Evolutionary conservation across 2,113 vertebrate genomes (phyloP).

Genomic region (Cichladusa arquata): DNA sequence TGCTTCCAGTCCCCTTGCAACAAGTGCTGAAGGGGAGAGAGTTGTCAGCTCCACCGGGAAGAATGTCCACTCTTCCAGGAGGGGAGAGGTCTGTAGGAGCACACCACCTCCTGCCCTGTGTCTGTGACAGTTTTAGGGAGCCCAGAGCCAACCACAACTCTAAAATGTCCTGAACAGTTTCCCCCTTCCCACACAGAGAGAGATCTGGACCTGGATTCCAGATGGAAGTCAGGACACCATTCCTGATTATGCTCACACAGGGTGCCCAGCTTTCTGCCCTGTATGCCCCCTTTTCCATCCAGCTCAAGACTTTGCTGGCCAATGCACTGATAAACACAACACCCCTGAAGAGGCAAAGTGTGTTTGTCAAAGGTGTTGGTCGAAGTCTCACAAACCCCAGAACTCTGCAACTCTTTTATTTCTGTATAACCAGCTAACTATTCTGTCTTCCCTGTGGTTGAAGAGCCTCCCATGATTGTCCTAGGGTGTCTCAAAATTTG

Average conservation of each 20-base stretch:
- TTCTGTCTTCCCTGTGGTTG: not conserved
- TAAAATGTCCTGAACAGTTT: not conserved
- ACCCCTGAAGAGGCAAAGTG: not conserved
- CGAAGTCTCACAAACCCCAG: fast-evolving
- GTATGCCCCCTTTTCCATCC: not conserved
- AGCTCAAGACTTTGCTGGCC: not conserved
- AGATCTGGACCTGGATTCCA: not conserved
- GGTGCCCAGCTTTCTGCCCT: not conserved
- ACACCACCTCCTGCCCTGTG: not conserved
- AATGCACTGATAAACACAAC: not conserved
- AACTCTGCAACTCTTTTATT: not conserved
- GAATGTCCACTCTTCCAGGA: not conserved
- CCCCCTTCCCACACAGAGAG: fast-evolving
- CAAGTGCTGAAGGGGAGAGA: not conserved
- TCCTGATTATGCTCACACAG: not conserved
- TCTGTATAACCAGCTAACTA: not conserved
- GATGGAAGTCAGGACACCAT: not conserved
- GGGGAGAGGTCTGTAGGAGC: not conserved
- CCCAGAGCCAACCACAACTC: not conserved
- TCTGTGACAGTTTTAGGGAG: not conserved
- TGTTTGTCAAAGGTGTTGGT: fast-evolving
- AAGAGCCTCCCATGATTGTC: not conserved
- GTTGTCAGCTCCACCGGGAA: not conserved
- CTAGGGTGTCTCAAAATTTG: not conserved
- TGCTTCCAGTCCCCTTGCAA: not conserved